Evolutionary conservation across 2,888 invertebrate species (phyloP).

Genomic region (Stictocephala bisonia): DNA sequence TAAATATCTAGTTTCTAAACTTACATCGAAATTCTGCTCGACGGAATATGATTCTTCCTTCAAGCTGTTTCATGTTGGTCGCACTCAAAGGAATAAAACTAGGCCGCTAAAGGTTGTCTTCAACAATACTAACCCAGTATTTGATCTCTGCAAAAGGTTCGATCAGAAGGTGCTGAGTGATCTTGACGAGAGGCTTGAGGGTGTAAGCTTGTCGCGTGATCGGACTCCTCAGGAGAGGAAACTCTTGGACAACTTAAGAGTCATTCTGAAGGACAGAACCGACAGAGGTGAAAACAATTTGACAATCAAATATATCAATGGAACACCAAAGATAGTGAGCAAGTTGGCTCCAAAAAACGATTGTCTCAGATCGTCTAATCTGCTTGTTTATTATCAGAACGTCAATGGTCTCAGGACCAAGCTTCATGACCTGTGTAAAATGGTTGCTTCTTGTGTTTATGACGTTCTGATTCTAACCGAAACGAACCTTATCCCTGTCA

Average conservation of each 20-base stretch:
- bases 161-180: no score
- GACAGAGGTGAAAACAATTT: neutral
- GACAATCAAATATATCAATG: no score
- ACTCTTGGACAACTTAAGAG: neutral
- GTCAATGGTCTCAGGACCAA: constrained; percentile 16
- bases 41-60: neutral
- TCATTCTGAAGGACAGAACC: neutral
- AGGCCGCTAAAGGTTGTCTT: neutral
- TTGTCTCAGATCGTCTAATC: neutral
- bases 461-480: neutral
- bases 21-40: neutral
- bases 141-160: neutral
- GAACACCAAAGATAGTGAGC: neutral
- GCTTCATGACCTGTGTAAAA: neutral
- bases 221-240: no score
- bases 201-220: no score
- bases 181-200: no score
- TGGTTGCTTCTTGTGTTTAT: neutral
- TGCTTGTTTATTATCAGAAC: constrained; percentile 7
- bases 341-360: neutral
- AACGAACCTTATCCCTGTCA: neutral
- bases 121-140: neutral
- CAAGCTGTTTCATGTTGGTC: neutral
- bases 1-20: neutral
- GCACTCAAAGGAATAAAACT: neutral